These are phyloP conservation scores for Germaria angustata DNA, from an alignment of 2,888 invertebrate species.

Conservation along the genomic window DNA sequence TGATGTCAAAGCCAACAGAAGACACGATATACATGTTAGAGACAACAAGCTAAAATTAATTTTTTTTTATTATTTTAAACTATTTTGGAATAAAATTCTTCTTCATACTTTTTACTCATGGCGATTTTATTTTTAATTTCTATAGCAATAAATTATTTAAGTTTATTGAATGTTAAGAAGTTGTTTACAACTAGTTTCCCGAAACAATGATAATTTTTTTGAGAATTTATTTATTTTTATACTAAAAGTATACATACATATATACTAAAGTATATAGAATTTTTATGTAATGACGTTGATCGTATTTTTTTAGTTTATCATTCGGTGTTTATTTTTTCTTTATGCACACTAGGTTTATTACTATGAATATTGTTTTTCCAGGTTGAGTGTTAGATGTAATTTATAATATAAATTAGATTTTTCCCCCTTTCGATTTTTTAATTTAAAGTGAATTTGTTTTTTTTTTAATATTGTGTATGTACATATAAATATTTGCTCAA, in stretches of 20 bases:
- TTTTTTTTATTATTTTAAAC: neutral
- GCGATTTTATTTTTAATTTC: neutral
- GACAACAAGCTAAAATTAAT: neutral
- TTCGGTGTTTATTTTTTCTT: too few species aligned
- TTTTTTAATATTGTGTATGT: too few species aligned
- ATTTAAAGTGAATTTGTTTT: too few species aligned
- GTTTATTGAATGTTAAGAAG: neutral
- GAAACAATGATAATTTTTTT: neutral
- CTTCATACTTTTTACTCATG: constrained; percentile 14
- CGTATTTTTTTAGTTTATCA: too few species aligned
- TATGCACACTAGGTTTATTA: too few species aligned
- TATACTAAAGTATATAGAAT: too few species aligned
- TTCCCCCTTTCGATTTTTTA: too few species aligned
- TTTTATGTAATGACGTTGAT: too few species aligned
- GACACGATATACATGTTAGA: neutral
- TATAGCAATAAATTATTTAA: neutral
- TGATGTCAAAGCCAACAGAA: constrained; percentile 3
- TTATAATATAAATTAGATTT: too few species aligned
- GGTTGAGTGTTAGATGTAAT: too few species aligned
- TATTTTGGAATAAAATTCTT: neutral
- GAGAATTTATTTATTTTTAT: neutral
- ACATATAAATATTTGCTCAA: too few species aligned
- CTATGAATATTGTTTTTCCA: too few species aligned
- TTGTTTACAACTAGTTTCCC: neutral
- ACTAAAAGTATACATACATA: neutral